Base-by-base conservation (phyloP, 2,888 invertebrate species). In the Troglohyphantes excavatus region DNA sequence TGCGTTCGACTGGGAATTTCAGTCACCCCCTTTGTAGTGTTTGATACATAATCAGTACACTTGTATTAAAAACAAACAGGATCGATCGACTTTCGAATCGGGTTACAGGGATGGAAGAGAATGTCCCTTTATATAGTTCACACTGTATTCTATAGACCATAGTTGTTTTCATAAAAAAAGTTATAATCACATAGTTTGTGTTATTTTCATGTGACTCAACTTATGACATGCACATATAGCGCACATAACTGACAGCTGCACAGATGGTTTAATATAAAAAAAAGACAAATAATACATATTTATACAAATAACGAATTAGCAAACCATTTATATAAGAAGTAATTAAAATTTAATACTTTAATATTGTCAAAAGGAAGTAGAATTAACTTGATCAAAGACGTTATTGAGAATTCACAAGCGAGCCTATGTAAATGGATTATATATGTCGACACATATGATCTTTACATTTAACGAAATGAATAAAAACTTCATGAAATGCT, bases 191-290 rank as follows among this genome's bases (percentile, higher is more conserved):
- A 46, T 46, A 46, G 26, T 26, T 46, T 46, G 21, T 39, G 3
- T 68, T 46, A 7, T 23, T 72, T 46, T 46, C 23, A 46, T 72
- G 46, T 53, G 46, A 23, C 46, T 17, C 70, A 43, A 59, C 53
- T 53, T 53, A 23, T n/a, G 29, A 27, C 61, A 9, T 61, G 76
- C 78, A 78, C 78, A 78, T 26, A 78, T 78, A 65, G 78, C 65
- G 78, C 63, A 78, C 78, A 78, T 63, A 17, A 27, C 39, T 13
- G 29, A 9, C 26, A 11, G 53, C 61, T 75, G 75, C 75, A 75
- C 33, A 29, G 75, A 21, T 75, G 59, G 27, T 59, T 59, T 75
- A 53, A 53, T 53, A 53, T 53, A 53, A 53, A 9, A 9, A 33
- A 33, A 53, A 17, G 53, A n/a, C n/a, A n/a, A 17, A n/a, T 13